phyloP scores from a whole-genome alignment of 1,140 invertebrate species.

The Ceratosolen solmsi region DNA sequence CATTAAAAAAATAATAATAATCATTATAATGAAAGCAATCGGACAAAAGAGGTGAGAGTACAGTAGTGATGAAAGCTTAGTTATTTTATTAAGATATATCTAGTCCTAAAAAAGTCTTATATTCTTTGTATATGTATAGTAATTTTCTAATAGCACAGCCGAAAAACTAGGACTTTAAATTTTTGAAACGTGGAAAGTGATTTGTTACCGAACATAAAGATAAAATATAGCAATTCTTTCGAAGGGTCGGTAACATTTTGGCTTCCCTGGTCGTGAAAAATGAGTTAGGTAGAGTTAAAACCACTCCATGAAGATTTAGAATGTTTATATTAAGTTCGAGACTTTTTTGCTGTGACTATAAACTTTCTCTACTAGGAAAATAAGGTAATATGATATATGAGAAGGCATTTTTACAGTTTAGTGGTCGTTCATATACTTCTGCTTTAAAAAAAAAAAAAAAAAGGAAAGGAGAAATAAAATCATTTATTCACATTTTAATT shows the following conservation, averaged over 20 bases:
- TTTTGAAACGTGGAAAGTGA: conserved; percentile 42
- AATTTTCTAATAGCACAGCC: conserved; percentile 14
- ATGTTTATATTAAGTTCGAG: conserved; percentile 49
- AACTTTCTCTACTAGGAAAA: not conserved
- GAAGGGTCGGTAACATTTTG: conserved; percentile 28
- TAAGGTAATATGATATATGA: conserved; percentile 17
- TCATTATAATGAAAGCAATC: no score
- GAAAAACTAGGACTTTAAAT: conserved; percentile 34
- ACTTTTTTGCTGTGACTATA: conserved; percentile 18
- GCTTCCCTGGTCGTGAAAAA: conserved; percentile 29
- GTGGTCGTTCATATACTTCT: not conserved
- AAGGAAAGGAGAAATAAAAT: not conserved
- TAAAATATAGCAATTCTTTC: conserved; percentile 47
- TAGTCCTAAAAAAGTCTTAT: no score
- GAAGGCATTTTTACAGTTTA: conserved; percentile 2
- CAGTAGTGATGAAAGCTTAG: no score
- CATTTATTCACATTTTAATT: conserved; percentile 24
- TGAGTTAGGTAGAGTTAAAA: conserved; percentile 28
- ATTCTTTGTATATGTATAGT: not conserved
- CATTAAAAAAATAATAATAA: no score
- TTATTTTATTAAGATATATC: no score
- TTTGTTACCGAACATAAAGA: conserved; percentile 33
- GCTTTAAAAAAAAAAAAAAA: not conserved
- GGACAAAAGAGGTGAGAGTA: no score
- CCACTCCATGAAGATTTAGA: conserved; percentile 44